These are phyloP conservation scores for Vanessa atalanta DNA, from an alignment of 1,140 invertebrate species.

Conservation along the genomic window DNA sequence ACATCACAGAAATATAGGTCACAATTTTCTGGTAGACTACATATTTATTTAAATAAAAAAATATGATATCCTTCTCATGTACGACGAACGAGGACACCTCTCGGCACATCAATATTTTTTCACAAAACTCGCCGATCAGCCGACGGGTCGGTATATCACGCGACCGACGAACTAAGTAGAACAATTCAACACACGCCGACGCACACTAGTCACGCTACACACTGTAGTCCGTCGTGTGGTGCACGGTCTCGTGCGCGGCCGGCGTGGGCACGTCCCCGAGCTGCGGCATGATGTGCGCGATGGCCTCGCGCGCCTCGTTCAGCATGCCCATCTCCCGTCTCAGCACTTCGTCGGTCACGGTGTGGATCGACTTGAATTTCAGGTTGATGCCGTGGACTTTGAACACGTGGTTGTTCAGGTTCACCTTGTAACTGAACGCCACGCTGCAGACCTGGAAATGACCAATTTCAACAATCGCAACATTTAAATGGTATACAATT, in stretches of 20 bases:
- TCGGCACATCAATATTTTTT: too few species aligned
- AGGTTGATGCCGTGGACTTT: conserved; percentile 76
- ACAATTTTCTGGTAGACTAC: too few species aligned
- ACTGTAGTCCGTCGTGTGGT: conserved; percentile 44
- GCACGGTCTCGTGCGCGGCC: conserved; percentile 63
- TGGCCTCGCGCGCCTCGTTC: conserved; percentile 58
- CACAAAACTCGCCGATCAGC: too few species aligned
- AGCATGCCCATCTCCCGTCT: conserved; percentile 63
- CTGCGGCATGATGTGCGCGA: conserved; percentile 65
- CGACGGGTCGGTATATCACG: too few species aligned
- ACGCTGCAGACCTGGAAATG: conserved; percentile 74
- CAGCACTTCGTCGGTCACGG: conserved; percentile 70
- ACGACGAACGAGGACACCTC: too few species aligned
- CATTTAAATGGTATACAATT: too few species aligned
- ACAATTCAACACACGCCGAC: too few species aligned
- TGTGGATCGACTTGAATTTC: conserved; percentile 77
- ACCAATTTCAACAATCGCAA: too few species aligned
- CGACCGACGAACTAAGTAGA: too few species aligned
- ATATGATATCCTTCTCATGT: too few species aligned
- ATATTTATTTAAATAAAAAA: too few species aligned
- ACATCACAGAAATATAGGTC: too few species aligned
- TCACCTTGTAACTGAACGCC: conserved; percentile 78
- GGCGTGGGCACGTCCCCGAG: conserved; percentile 55
- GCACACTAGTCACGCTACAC: neutral
- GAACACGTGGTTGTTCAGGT: conserved; percentile 75